A percentile compares a stretch with the other conserved stretches of the same genome.
These are phyloP conservation scores for Chamaea fasciata DNA, from an alignment of 2,113 vertebrate species.

Conservation along the genomic window DNA sequence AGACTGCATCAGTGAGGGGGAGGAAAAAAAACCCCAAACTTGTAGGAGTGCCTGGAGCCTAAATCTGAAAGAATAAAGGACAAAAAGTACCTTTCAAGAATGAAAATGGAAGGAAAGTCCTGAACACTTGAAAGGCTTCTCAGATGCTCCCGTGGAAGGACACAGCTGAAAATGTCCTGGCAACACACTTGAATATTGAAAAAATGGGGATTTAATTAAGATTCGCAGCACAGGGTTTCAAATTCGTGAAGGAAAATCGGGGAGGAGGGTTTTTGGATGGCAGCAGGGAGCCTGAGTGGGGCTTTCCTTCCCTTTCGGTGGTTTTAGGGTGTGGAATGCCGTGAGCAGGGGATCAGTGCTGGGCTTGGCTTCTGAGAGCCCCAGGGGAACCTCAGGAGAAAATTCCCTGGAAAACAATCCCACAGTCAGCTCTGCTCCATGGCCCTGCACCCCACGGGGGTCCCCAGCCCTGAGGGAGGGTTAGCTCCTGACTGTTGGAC, in stretches of 20 bases:
- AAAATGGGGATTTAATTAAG: neutral
- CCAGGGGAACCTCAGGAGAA: neutral
- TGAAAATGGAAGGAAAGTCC: neutral
- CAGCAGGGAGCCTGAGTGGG: neutral
- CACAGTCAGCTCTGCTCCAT: rapidly evolving
- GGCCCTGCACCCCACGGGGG: rapidly evolving
- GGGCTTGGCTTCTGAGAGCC: neutral
- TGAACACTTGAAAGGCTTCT: neutral
- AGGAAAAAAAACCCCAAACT: neutral
- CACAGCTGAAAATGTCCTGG: neutral
- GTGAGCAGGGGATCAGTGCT: neutral
- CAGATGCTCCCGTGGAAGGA: neutral
- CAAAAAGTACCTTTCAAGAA: neutral
- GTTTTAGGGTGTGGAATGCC: rapidly evolving
- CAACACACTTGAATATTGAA: neutral
- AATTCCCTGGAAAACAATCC: neutral
- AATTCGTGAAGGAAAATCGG: neutral
- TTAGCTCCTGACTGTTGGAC: too few relatives aligned
- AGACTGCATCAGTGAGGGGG: neutral
- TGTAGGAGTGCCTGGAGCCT: neutral
- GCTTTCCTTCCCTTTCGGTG: neutral
- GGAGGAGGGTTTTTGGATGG: neutral
- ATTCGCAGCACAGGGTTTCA: neutral
- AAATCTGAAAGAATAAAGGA: neutral
- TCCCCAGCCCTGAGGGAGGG: rapidly evolving